Base-by-base conservation (phyloP, 2,113 vertebrate genomes). In the Chinchilla lanigera region DNA sequence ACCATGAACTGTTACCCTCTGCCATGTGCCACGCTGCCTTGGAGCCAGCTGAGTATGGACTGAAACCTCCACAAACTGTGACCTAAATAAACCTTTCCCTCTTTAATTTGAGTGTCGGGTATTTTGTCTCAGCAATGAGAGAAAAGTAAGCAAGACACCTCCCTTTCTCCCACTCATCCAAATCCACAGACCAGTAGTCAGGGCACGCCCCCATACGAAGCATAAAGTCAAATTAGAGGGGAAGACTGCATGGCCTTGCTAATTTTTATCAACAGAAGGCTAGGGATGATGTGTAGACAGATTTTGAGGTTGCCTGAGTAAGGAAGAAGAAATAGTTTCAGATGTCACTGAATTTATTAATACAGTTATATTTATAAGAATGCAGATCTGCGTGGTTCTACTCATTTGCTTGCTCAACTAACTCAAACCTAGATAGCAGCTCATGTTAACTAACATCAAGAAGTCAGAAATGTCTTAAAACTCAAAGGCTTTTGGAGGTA, bases 401-500 rank as follows among this genome's bases (percentile, higher is more conserved):
- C 87, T n/a, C 56, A 44, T 69, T 94, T 65, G 4, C 28, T 58
- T 61, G 52, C 69, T 95, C 87, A 83, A 35, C 83, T 92, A 81
- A 86, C 26, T 8, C 77, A 90, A 92, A 90, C 35, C 4, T 41
- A 69, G 16, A 87, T 84, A 92, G 60, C 12, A 67, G 41, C 33
- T 88, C n/a, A n/a, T 26, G 26, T 3, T 89, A 83, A 73, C 41
- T 86, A 47, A 80, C 50, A 7, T 41, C n/a, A 41, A 69, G 3
- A 90, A 96, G 58, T 17, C 82, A 77, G 50, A 94, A 94, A 82
- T 63, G 28, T 35, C 52, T 88, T 80, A 60, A 69, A 95, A 90
- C 12, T 88, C 85, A 90, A 63, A 94, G 83, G 47, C 85, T 75
- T 83, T n/a, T 4, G 12, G 65, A 86, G 24, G 54, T 35, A 86